Evolutionary conservation across 2,888 invertebrate species (phyloP), one percentile per base, ranked within the genome.

Genomic region (Eutolmus rufibarbis): DNA sequence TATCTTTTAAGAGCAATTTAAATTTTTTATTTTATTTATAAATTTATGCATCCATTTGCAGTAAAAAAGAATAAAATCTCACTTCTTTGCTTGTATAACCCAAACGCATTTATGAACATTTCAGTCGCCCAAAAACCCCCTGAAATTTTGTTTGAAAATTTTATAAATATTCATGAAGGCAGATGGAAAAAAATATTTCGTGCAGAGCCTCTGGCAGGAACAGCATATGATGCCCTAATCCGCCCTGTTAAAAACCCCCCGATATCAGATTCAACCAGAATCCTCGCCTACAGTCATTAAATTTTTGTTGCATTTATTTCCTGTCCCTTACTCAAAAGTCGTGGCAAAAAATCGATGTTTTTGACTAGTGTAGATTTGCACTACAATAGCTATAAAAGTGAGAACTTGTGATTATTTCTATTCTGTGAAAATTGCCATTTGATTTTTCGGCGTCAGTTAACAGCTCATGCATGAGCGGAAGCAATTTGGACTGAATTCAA

Each of bases 401-500:
- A 76, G 76, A 34, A 76, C n/a, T 37, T 76, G 66, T 76, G 37
- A 76, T 76, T 76, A 76, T 82, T 37, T 82, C 82, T 66, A 82
- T 82, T 66, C 57, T 37, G 19, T n/a, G 37, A 5, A 57, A 82
- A 82, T 37, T 37, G 19, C 37, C 37, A 82, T 82, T 82, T 57
- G 51, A 82, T 37, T 57, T 82, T 57, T 82, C 66, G 82, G 82
- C 82, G 56, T 57, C 57, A 82, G 82, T 82, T 82, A 82, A 82
- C 82, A 82, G 37, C 37, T 82, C 82, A 57, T 82, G 66, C 82
- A 82, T 31, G 37, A 51, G 66, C 46, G 82, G 82, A 82, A 82
- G 66, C 82, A 82, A 82, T 82, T 82, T 82, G 66, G 82, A 82
- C 57, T 8, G 82, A 23, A 82, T 82, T 82, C 82, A 82, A 82